Evolutionary conservation across 2,797 vertebrate species (phyloP).

Genomic region (Parotocinclus haroldoi): DNA sequence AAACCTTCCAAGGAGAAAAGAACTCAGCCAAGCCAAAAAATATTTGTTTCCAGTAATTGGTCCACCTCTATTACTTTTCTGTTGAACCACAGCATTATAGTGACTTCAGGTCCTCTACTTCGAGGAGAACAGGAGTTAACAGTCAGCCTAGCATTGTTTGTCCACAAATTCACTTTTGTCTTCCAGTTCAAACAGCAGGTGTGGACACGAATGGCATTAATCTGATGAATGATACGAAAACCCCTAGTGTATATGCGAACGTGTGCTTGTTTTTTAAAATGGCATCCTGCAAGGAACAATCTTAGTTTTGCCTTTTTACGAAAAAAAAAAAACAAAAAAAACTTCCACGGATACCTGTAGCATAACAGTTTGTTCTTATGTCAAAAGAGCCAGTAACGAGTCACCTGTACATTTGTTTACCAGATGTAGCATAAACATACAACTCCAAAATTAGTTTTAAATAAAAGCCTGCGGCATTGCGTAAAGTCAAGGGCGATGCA

Average conservation of each 20-base stretch:
- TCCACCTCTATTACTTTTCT: background rate
- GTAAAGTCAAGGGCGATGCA: background rate
- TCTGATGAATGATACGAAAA: conserved; percentile 14
- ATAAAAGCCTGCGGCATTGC: background rate
- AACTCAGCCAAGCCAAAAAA: background rate
- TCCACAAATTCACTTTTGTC: conserved; percentile 75
- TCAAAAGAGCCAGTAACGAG: conserved; percentile 17
- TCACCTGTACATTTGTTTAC: background rate
- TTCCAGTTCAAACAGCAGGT: conserved; percentile 70
- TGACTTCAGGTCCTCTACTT: conserved; percentile 15
- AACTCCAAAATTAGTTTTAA: background rate
- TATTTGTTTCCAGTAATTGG: background rate
- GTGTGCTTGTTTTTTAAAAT: conserved; percentile 37
- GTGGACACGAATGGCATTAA: conserved; percentile 31
- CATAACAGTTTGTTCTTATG: background rate
- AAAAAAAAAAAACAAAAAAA: background rate
- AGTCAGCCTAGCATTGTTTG: conserved; percentile 55
- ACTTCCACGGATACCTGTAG: conserved; percentile 3
- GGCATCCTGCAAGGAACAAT: conserved; percentile 59
- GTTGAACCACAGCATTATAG: conserved; percentile 15
- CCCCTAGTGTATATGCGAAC: conserved; percentile 18
- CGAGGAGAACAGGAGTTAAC: conserved; percentile 15
- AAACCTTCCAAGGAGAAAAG: conserved; percentile 51
- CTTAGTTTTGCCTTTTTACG: conserved; percentile 54
- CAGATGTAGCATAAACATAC: background rate